Evolutionary conservation across 2,888 invertebrate species (phyloP).

Genomic region (Mesorhabditis spiculigera): DNA sequence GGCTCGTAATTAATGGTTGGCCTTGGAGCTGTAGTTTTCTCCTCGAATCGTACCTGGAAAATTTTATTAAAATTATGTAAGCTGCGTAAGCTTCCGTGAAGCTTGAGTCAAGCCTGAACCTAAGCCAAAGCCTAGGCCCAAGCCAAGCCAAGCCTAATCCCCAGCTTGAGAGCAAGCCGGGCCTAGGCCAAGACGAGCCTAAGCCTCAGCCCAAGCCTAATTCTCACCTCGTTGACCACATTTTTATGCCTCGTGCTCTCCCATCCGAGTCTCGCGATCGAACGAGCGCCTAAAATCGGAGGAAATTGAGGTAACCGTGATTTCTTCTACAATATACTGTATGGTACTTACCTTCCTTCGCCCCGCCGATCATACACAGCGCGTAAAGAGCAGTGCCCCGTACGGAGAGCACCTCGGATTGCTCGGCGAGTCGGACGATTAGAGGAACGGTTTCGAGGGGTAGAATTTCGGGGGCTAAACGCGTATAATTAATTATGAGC

Average conservation of each 20-base stretch:
- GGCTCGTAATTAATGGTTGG: no score
- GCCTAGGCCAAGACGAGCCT: no score
- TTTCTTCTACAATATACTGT: neutral
- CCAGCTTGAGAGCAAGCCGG: no score
- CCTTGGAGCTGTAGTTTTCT: no score
- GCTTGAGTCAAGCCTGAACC: no score
- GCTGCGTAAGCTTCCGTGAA: no score
- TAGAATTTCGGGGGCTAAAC: conserved; percentile 24
- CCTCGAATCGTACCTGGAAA: no score
- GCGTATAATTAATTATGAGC: conserved; percentile 1
- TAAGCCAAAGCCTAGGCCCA: no score
- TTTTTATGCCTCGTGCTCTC: conserved; percentile 41
- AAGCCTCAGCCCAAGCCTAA: neutral
- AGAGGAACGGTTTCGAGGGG: conserved; percentile 20
- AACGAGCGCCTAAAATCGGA: conserved; percentile 21
- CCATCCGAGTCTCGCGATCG: conserved; percentile 44
- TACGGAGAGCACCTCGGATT: conserved; percentile 42
- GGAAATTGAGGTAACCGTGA: neutral
- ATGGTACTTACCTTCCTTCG: conserved; percentile 20
- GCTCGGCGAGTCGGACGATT: conserved; percentile 42
- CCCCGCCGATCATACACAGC: conserved; percentile 38
- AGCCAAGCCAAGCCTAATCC: no score
- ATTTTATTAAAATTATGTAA: no score
- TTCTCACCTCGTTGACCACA: conserved; percentile 15
- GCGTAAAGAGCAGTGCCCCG: conserved; percentile 55